phyloP scores from a whole-genome alignment of 2,888 invertebrate genomes.

The Escarpia spicata region DNA sequence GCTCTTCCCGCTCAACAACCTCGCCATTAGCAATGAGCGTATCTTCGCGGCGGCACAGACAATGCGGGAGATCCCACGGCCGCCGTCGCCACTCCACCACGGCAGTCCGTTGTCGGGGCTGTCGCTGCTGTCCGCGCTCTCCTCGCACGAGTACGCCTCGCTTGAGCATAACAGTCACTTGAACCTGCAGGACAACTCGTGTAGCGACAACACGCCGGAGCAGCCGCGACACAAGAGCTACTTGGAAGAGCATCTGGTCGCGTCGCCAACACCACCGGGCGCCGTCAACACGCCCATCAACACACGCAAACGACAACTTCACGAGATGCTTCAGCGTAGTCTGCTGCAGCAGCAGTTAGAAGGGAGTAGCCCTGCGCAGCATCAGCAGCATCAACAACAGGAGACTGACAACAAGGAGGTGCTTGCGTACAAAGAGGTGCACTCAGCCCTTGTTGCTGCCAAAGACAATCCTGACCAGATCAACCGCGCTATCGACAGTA shows the following conservation, averaged over 20 bases:
- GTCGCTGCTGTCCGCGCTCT: constrained; percentile 39
- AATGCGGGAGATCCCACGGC: constrained; percentile 36
- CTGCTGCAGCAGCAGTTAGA: constrained; percentile 26
- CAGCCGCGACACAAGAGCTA: not conserved
- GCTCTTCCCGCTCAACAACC: constrained; percentile 42
- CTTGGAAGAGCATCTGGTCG: not conserved
- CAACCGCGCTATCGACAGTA: constrained; percentile 31
- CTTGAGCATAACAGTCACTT: not conserved
- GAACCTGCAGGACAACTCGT: not conserved
- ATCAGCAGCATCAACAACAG: not conserved
- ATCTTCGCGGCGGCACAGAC: constrained; percentile 32
- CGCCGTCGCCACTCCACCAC: constrained; percentile 38
- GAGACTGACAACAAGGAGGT: constrained; percentile 26
- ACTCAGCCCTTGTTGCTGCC: constrained; percentile 22
- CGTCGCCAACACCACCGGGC: not conserved
- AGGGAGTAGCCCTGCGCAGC: constrained; percentile 18
- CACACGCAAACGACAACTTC: not conserved
- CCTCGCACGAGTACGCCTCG: constrained; percentile 27
- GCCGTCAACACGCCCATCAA: not conserved
- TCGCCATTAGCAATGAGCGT: constrained; percentile 40
- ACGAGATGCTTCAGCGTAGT: constrained; percentile 14
- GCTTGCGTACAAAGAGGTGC: not conserved
- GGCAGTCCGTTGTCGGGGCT: constrained; percentile 32
- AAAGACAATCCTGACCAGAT: constrained; percentile 31
- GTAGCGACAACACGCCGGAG: not conserved